A percentile compares a stretch with the other conserved stretches of the same genome.
These are phyloP conservation scores for Galagoides demidoff DNA, from an alignment of 2,797 vertebrate genomes.

Conservation along the genomic window DNA sequence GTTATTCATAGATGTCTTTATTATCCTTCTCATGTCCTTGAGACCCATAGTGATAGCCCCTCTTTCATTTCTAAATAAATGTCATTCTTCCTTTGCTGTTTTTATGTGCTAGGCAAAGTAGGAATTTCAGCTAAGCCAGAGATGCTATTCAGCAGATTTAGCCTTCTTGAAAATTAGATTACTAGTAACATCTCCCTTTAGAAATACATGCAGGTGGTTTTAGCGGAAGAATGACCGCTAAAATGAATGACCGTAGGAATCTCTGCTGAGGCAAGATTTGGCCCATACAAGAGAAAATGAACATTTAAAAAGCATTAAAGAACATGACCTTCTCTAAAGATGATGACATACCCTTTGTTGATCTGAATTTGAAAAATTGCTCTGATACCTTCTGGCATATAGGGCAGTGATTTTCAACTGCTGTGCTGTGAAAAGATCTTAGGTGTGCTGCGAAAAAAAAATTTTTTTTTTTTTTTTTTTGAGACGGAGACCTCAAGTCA, in stretches of 20 bases:
- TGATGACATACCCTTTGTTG: neutral
- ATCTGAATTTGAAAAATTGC: conserved; percentile 27
- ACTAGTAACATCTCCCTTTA: neutral
- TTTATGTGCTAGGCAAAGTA: neutral
- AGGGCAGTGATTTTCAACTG: neutral
- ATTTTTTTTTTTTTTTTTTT: too few species aligned
- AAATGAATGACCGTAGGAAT: neutral
- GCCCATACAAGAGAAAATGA: neutral
- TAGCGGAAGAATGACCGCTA: neutral
- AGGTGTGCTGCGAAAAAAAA: too few species aligned
- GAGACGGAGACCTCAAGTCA: too few species aligned
- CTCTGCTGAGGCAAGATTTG: neutral
- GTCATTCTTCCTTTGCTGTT: neutral
- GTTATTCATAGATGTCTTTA: neutral
- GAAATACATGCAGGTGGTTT: neutral
- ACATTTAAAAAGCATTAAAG: neutral
- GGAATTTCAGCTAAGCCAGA: neutral
- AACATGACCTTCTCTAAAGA: neutral
- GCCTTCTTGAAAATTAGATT: neutral
- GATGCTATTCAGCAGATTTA: neutral
- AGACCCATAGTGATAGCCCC: neutral
- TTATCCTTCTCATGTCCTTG: neutral
- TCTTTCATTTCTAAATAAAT: neutral
- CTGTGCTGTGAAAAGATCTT: too few species aligned
- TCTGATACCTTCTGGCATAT: neutral